A percentile compares a stretch with the other conserved stretches of the same genome.
phyloP scores from a whole-genome alignment of 1,140 invertebrate species.

The Drosophila pseudoobscura region DNA sequence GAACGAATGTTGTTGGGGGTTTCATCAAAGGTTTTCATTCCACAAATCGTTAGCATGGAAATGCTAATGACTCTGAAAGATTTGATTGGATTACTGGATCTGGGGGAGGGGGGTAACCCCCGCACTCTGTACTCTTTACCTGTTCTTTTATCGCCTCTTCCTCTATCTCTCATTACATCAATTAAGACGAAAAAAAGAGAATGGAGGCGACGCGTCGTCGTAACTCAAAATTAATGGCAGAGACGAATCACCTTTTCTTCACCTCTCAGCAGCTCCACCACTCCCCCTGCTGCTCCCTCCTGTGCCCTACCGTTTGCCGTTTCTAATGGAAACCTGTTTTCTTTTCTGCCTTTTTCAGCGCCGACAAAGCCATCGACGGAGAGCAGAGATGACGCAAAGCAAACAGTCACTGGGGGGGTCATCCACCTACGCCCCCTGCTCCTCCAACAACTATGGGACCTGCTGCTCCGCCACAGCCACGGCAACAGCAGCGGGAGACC shows the following conservation, averaged over 20 bases:
- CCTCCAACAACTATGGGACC: not conserved
- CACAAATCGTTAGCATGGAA: constrained; percentile 24
- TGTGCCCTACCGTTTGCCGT: not conserved
- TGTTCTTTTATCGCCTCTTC: too few relatives aligned
- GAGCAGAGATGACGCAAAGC: constrained; percentile 52
- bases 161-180: constrained; percentile 37
- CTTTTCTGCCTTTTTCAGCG: constrained; percentile 37
- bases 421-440: constrained; percentile 26
- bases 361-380: constrained; percentile 61
- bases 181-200: constrained; percentile 45
- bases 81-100: constrained; percentile 12
- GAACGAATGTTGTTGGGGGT: not conserved
- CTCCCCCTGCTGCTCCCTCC: not conserved
- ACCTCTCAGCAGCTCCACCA: constrained; percentile 2
- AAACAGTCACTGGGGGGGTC: constrained; percentile 47
- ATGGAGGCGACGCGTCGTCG: constrained; percentile 18
- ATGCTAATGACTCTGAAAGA: constrained; percentile 28
- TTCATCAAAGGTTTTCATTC: constrained; percentile 7
- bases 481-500: constrained; percentile 8
- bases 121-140: not conserved
- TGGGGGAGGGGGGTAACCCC: not conserved
- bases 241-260: constrained; percentile 19
- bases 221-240: constrained; percentile 34
- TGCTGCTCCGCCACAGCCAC: constrained; percentile 17
- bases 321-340: constrained; percentile 71